These are phyloP conservation scores for Micoletzkya japonica DNA, from an alignment of 2,888 invertebrate species.

Conservation along the genomic window DNA sequence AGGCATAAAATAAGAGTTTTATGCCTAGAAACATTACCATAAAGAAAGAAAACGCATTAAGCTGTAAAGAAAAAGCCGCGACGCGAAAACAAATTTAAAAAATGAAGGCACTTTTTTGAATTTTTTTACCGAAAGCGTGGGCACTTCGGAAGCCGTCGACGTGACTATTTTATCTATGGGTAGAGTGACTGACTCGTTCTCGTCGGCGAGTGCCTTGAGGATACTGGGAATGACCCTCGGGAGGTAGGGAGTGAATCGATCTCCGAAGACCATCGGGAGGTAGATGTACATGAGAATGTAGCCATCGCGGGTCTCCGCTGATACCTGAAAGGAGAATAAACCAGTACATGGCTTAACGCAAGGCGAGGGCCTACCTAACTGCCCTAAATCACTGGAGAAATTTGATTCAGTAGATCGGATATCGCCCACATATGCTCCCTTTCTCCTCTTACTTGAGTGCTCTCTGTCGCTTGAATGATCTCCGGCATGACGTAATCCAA, in stretches of 20 bases:
- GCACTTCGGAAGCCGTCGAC: no score
- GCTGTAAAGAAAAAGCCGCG: background rate
- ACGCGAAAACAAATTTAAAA: constrained; percentile 88
- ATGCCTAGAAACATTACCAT: no score
- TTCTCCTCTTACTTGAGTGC: constrained; percentile 57
- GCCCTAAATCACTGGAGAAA: no score
- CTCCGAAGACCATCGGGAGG: constrained; percentile 93
- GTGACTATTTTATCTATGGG: constrained; percentile 76
- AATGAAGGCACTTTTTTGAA: no score
- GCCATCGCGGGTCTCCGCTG: constrained; percentile 93
- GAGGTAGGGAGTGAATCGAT: constrained; percentile 91
- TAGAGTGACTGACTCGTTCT: constrained; percentile 76
- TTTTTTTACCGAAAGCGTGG: no score
- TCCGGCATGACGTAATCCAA: constrained; percentile 91
- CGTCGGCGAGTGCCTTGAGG: constrained; percentile 93
- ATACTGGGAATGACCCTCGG: constrained; percentile 96
- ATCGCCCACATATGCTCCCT: background rate
- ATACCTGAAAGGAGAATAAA: constrained; percentile 62
- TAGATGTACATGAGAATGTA: constrained; percentile 99
- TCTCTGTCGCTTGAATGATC: constrained; percentile 61
- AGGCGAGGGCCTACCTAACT: no score
- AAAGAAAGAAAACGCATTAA: no score
- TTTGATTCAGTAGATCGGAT: background rate
- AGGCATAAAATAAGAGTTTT: no score
- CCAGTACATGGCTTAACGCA: background rate